Base-by-base conservation (phyloP, 1,140 invertebrate species). In the Rhysida immarginata region DNA sequence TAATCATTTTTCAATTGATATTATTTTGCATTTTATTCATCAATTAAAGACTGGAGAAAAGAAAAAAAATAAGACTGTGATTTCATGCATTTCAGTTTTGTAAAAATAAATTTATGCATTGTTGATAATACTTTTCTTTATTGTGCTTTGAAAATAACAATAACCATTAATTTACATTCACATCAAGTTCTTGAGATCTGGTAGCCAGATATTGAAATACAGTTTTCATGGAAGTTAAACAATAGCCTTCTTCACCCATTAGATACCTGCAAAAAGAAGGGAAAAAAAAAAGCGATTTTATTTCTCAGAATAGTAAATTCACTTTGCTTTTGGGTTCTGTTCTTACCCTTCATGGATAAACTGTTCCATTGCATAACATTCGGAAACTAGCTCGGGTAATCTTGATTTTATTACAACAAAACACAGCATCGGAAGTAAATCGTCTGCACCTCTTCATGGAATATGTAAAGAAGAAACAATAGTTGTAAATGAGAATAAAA, bases 391-490 rank as follows among this genome's bases (percentile, higher is more conserved):
- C 59, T 68, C 64, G 16, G 69, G 66, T 8, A 60, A 53, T 14
- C 51, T 24, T 25, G 59, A 59, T 25, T 59, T 56, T 2, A 66
- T 41, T 0, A 69, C 57, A 1, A 68, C 58, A 51, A 65, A 70
- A 46, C 62, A 61, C 53, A 70, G 52, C 2, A 70, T 61, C 2
- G 69, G 69, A 18, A 70, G 54, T 16, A 70, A 59, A 57, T 70
- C 69, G 64, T 70, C 69, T n/a, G 69, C 69, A 49, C 69, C 69
- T 23, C 69, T 70, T n/a, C n/a, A n/a, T n/a, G 51, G 27, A 63
- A 60, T 44, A 26, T 56, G 48, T 55, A 26, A 57, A 54, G 55
- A 52, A 11, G 13, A 52, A 52, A n/a, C n/a, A n/a, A n/a, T n/a
- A n/a, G n/a, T n/a, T n/a, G n/a, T n/a, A n/a, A n/a, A n/a, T n/a